A percentile compares a stretch with the other conserved stretches of the same genome.
Evolutionary conservation across 2,113 vertebrate genomes (phyloP).

Genomic region (Gila orcuttii): DNA sequence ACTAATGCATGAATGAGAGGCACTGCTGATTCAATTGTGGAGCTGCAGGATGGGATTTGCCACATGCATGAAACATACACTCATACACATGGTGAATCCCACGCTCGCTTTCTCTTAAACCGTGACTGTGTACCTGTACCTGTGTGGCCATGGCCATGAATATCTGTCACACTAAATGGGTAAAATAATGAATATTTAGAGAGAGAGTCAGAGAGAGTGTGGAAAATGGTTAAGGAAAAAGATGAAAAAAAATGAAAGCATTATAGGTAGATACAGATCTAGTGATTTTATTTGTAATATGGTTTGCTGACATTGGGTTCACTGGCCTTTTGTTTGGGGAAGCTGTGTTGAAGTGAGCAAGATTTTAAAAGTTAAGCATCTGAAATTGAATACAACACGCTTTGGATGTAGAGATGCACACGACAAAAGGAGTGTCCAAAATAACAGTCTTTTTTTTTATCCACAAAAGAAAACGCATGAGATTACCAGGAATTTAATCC

Average conservation of each 20-base stretch:
- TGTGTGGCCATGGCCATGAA: background rate
- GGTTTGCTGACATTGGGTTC: background rate
- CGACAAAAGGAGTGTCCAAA: too few relatives aligned
- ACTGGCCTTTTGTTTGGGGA: background rate
- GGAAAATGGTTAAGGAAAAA: background rate
- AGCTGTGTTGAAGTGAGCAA: too few relatives aligned
- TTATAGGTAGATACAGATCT: background rate
- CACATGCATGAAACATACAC: slow-evolving; percentile 41
- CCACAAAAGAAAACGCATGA: too few relatives aligned
- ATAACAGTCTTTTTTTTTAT: too few relatives aligned
- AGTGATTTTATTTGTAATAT: background rate
- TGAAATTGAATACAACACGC: too few relatives aligned
- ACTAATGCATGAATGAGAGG: slow-evolving; percentile 55
- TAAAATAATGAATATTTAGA: background rate
- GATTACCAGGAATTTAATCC: too few relatives aligned
- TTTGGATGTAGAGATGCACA: too few relatives aligned
- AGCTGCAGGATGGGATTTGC: slow-evolving; percentile 38
- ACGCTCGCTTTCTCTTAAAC: background rate
- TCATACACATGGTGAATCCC: background rate
- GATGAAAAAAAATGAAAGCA: background rate
- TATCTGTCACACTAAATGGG: background rate
- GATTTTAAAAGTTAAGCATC: too few relatives aligned
- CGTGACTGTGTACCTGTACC: background rate
- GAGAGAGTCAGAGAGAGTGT: background rate
- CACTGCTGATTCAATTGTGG: slow-evolving; percentile 49